Evolutionary conservation across 2,113 vertebrate species (phyloP), one percentile per base, ranked within the genome.

Genomic region (Brienomyrus brachyistius): DNA sequence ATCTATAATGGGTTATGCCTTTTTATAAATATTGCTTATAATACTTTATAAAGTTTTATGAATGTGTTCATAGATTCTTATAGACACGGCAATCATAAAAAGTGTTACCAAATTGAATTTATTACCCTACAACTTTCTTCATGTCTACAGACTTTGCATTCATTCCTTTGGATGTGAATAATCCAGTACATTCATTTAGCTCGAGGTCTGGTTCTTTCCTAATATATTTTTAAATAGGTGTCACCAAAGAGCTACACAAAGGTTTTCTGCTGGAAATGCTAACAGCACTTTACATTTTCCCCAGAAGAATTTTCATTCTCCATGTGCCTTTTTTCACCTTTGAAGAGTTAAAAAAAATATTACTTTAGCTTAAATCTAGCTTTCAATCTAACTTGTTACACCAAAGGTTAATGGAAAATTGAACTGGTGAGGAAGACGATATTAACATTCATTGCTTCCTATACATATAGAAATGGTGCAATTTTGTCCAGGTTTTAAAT

Each of bases 301-400:
- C 56, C 19, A 47, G 56, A 66, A 23, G 40, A 66, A 62, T 45
- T 47, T 21, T 35, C 47, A 23, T 88, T 56, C 56, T 23, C 87
- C 9, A 31, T n/a, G 23, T 66, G 52, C 21, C 35, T 66, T 9
- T 13, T 9, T 47, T 31, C 31, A 19, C 40, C 27, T 59, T 88
- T 40, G 13, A 19, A 19, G 51, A 62, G 2, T 5, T 59, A 62
- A 43, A 40, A 87, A 19, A 27, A 27, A 3, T 40, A 31, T 31
- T 43, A 19, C 15, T 88, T 88, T 40, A 62, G 7, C 87, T 59
- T 13, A n/a, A 21, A 62, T 62, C 17, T 52, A 7, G 17, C 40
- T 88, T 88, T 62, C 87, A 88, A 43, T 31, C 86, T 27, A 87
- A 45, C 56, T 40, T 45, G 56, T n/a, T 88, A 59, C 23, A 88